These are phyloP conservation scores for Napeogenes inachia DNA, from an alignment of 2,888 invertebrate species.

Conservation along the genomic window DNA sequence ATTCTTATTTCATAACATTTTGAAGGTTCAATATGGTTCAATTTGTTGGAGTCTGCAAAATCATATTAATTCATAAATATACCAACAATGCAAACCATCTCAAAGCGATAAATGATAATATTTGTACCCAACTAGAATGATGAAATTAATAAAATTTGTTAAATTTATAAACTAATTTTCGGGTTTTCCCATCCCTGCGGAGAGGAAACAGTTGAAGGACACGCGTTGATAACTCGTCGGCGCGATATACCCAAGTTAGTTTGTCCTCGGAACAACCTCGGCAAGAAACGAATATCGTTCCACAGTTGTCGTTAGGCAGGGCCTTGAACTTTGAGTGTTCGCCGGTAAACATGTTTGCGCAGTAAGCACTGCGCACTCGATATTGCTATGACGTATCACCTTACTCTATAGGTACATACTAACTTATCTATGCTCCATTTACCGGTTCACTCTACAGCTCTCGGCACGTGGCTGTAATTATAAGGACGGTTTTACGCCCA, in stretches of 20 bases:
- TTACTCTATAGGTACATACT: constrained; percentile 36
- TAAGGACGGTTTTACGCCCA: constrained; percentile 20
- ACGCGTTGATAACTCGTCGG: constrained; percentile 9
- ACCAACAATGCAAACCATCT: too few relatives aligned
- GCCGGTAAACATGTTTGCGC: constrained; percentile 74
- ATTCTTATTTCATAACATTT: too few relatives aligned
- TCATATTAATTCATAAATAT: too few relatives aligned
- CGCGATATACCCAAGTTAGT: constrained; percentile 24
- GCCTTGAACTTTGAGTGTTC: constrained; percentile 71
- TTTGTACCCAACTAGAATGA: too few relatives aligned
- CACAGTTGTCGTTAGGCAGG: constrained; percentile 52
- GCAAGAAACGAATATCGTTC: constrained; percentile 55
- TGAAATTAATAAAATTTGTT: neutral
- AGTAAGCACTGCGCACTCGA: constrained; percentile 63
- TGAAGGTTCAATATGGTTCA: too few relatives aligned
- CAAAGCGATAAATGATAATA: too few relatives aligned
- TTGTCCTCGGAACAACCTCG: constrained; percentile 46
- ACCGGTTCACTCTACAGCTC: constrained; percentile 23
- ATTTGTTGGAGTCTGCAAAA: too few relatives aligned
- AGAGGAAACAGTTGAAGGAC: constrained; percentile 15
- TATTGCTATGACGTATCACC: constrained; percentile 55
- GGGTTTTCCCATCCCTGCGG: neutral
- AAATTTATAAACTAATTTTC: neutral
- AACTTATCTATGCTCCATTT: constrained; percentile 22
- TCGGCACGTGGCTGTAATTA: constrained; percentile 26